Evolutionary conservation across 2,888 invertebrate genomes (phyloP).

Genomic region (Stenchaetothrips biformis): DNA sequence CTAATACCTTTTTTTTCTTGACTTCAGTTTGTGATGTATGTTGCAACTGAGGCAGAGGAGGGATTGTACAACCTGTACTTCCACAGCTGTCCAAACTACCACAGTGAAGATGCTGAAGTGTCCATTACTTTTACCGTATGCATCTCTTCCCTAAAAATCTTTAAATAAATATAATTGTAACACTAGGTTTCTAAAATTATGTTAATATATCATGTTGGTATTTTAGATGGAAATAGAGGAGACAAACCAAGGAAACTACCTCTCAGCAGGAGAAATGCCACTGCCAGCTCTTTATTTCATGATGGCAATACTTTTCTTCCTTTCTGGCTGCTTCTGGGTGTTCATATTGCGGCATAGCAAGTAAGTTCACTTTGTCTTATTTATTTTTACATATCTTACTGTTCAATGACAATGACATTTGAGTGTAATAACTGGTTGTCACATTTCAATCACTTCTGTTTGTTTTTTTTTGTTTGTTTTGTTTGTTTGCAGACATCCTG

Average conservation of each 20-base stretch:
- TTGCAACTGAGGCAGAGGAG: conserved; percentile 71
- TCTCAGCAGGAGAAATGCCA: conserved; percentile 96
- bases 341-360: conserved; percentile 76
- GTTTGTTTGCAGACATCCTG: conserved; percentile 59
- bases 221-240: conserved; percentile 79
- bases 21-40: conserved; percentile 69
- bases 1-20: conserved; percentile 27
- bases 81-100: conserved; percentile 81
- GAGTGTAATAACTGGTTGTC: conserved; percentile 3
- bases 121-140: conserved; percentile 67
- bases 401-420: neutral
- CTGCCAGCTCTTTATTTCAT: conserved; percentile 86
- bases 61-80: conserved; percentile 93
- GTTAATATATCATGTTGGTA: neutral
- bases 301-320: conserved; percentile 83
- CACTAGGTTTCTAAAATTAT: neutral
- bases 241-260: conserved; percentile 75
- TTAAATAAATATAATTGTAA: conserved; percentile 14
- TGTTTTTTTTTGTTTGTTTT: conserved; percentile 9
- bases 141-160: conserved; percentile 32
- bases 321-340: conserved; percentile 90
- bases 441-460: conserved; percentile 26
- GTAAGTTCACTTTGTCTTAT: conserved; percentile 47
- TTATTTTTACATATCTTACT: neutral
- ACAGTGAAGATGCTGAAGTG: conserved; percentile 46